A percentile compares a stretch with the other conserved stretches of the same genome.
phyloP scores from a whole-genome alignment of 2,888 invertebrate species.

The Zele albiditarsus region DNA sequence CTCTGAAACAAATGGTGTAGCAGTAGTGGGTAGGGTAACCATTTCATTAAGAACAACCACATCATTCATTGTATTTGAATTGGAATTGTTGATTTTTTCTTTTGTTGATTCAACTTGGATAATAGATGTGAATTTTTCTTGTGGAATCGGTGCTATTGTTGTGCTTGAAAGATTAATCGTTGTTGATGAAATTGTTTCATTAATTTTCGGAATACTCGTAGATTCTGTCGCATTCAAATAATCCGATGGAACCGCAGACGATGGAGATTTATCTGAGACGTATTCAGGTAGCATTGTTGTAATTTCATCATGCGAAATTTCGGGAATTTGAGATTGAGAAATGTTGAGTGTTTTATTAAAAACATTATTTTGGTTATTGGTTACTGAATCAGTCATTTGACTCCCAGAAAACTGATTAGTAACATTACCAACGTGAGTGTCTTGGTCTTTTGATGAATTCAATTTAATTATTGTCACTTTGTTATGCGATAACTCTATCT shows the following conservation, averaged over 20 bases:
- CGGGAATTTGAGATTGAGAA: not conserved
- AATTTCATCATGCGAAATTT: not conserved
- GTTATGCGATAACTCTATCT: too few species aligned
- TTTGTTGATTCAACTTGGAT: not conserved
- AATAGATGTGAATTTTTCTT: not conserved
- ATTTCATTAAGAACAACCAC: not conserved
- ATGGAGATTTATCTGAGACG: not conserved
- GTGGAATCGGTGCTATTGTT: not conserved
- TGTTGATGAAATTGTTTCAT: not conserved
- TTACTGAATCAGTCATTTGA: slow-evolving; percentile 10
- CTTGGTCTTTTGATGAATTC: not conserved
- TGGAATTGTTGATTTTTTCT: not conserved
- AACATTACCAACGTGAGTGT: not conserved
- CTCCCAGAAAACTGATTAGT: not conserved
- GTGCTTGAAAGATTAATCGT: not conserved
- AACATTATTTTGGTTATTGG: not conserved
- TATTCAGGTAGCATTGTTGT: not conserved
- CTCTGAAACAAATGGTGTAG: slow-evolving; percentile 39
- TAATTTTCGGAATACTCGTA: not conserved
- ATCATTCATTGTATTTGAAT: not conserved
- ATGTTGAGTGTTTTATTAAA: not conserved
- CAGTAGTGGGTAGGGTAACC: slow-evolving; percentile 34
- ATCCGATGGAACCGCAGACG: not conserved
- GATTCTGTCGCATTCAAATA: not conserved
- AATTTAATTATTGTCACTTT: not conserved